A percentile compares a stretch with the other conserved stretches of the same genome.
Evolutionary conservation across 1,140 invertebrate species (phyloP).

Genomic region (Globodera ellingtonae): DNA sequence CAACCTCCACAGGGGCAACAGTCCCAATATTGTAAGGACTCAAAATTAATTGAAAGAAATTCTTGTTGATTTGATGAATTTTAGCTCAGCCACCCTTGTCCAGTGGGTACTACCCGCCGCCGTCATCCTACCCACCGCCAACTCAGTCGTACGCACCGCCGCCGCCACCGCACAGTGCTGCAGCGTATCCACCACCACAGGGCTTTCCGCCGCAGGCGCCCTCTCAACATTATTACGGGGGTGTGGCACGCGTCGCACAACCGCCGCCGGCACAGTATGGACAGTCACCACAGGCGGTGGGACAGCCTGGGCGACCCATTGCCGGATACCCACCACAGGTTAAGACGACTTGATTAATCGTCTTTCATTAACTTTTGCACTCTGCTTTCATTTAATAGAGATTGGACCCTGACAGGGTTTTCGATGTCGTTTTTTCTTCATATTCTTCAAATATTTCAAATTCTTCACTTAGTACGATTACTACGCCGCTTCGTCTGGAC

Average conservation of each 20-base stretch:
- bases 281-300: conserved; percentile 23
- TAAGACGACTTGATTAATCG: not conserved
- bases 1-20: conserved; percentile 42
- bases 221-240: conserved; percentile 31
- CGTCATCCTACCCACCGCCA: conserved; percentile 28
- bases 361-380: no score
- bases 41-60: not conserved
- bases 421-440: not conserved
- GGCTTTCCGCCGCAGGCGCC: conserved; percentile 42
- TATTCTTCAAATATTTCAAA: not conserved
- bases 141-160: conserved; percentile 24
- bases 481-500: not conserved
- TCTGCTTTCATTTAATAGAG: no score
- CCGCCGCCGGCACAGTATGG: conserved; percentile 30
- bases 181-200: conserved; percentile 35
- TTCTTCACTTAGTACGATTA: conserved; percentile 24
- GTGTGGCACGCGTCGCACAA: not conserved
- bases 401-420: no score
- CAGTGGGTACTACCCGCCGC: conserved; percentile 38
- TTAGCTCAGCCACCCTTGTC: conserved; percentile 29
- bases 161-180: conserved; percentile 12
- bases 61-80: not conserved
- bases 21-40: conserved; percentile 16
- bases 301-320: conserved; percentile 14
- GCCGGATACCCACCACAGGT: conserved; percentile 13